Evolutionary conservation across 1,140 invertebrate genomes (phyloP), one percentile per base, ranked within the genome.

Genomic region (Calosoma granatense): DNA sequence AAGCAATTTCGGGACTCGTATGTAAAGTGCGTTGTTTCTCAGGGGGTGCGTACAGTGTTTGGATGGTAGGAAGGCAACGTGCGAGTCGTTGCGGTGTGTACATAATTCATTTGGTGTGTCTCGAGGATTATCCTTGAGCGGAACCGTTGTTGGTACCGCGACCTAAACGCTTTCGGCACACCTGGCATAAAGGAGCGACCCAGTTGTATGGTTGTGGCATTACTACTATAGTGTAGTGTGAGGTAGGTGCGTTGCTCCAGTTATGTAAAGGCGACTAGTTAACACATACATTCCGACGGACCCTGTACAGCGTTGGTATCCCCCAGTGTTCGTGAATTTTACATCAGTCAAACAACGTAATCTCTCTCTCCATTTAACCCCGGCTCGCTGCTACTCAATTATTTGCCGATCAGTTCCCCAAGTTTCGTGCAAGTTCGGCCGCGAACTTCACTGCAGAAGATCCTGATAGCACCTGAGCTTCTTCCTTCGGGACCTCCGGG

Each of bases 311-410:
- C 17, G 17, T 11, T 30, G 4, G 26, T 30, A 30, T 30, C 14
- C 4, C 15, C 15, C 41, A 47, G 9, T 17, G 6, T 9, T 47
- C 41, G 41, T 47, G 15, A 47, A 47, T 47, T 47, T 47, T 47
- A 47, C 41, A 47, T 47, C 15, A 47, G 41, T 47, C 41, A 47
- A 47, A 47, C 41, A 47, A 47, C 41, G 41, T 47, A 47, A 47
- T 47, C 9, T 47, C 26, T 47, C 41, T 47, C 41, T 47, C 41
- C 41, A 47, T 47, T 47, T 47, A 47, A 47, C 41, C 41, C 17
- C 41, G 41, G 41, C 41, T 36, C 41, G 17, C 9, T 47, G 15
- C 41, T 47, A 47, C 41, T 47, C 41, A 47, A 47, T 47, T 47
- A 47, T 47, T 47, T 47, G 41, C 41, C 15, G 41, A 47, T 47